These are phyloP conservation scores for Yponomeuta malinellus DNA, from an alignment of 2,888 invertebrate genomes.

Conservation along the genomic window DNA sequence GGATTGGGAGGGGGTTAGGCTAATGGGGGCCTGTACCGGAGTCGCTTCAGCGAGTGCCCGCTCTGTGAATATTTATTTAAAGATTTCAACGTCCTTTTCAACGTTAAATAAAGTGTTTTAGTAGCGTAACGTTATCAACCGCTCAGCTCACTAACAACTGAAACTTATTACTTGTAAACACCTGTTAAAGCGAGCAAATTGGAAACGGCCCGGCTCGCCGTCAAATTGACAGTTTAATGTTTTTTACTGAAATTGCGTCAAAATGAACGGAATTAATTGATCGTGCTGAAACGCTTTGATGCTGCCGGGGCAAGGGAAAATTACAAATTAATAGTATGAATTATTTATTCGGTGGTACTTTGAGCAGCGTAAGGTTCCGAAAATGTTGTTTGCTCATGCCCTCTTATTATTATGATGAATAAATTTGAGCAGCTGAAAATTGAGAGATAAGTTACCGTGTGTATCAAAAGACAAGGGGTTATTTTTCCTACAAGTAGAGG, in stretches of 20 bases:
- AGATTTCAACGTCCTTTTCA: background rate
- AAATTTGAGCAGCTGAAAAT: too few relatives aligned
- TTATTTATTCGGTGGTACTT: background rate
- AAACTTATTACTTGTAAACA: background rate
- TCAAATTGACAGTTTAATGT: conserved; percentile 3
- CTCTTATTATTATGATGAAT: too few relatives aligned
- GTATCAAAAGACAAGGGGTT: too few relatives aligned
- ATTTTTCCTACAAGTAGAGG: too few relatives aligned
- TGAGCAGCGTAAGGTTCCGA: background rate
- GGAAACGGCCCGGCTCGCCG: background rate
- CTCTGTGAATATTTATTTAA: background rate
- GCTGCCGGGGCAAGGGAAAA: background rate
- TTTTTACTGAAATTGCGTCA: background rate
- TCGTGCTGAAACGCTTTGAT: background rate
- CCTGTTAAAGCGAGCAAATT: background rate
- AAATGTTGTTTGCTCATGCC: too few relatives aligned
- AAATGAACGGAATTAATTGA: background rate
- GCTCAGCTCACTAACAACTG: background rate
- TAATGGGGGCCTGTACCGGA: background rate
- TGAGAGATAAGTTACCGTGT: too few relatives aligned
- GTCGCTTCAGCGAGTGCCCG: background rate
- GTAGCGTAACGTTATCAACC: background rate
- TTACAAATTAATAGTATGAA: conserved; percentile 2
- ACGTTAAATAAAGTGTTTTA: background rate
- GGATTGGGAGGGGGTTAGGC: background rate